Evolutionary conservation across 1,140 invertebrate genomes (phyloP), one percentile per base, ranked within the genome.

Genomic region (Musca domestica): DNA sequence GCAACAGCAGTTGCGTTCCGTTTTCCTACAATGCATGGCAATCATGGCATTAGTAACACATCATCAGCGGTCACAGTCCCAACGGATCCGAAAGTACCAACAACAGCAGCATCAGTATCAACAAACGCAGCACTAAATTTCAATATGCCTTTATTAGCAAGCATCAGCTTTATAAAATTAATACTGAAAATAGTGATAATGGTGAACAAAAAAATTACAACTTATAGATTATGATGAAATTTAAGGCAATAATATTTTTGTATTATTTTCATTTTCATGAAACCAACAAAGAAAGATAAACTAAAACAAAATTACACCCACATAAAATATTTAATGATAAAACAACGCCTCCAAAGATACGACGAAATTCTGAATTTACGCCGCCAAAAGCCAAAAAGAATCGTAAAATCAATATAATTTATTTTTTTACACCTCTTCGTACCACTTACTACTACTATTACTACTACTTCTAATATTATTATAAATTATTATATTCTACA

Each of bases 141-240:
- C 27, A 61, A 61, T 61, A 41, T 61, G 56, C 56, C 56, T 61
- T 61, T 61, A 61, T 61, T 23, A 61, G 56, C 30, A 61, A 61
- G 56, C 56, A 51, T 19, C 48, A 61, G 56, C 56, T 61, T 61
- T 61, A 61, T 34, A 61, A 61, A 41, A 41, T 10, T 41, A 41
- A 41, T 41, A 41, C 34, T 61, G 56, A 61, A 61, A 34, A 61
- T 41, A 30, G 56, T 61, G 56, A 61, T 61, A 61, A 61, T 61
- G 22, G 30, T 61, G 27, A 61, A 61, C 56, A 61, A 61, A 61
- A n/a, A 61, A 61, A 61, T 34, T 61, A 61, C 56, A 61, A 15
- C 19, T 61, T 61, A 61, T 61, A 61, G 56, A 61, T 61, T 61
- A 61, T 61, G 56, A 61, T 61, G 56, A 61, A 61, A 61, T 61